These are phyloP conservation scores for Ctena decussata DNA, from an alignment of 2,888 invertebrate genomes.

Conservation along the genomic window DNA sequence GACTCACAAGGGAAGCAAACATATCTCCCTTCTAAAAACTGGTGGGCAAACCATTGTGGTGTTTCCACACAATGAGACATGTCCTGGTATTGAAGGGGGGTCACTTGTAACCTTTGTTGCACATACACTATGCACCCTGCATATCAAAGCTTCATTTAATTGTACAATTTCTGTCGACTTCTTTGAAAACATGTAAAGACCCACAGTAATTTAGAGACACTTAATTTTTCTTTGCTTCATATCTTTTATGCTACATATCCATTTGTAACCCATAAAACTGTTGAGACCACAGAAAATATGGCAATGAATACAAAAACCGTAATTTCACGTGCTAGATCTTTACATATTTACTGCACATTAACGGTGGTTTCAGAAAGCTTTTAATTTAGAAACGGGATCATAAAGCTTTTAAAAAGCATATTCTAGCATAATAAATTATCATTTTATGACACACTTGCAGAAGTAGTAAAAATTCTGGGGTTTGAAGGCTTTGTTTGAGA, in stretches of 20 bases:
- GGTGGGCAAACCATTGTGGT: no score
- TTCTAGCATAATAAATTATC: background rate
- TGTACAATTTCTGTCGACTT: no score
- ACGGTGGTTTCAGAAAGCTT: background rate
- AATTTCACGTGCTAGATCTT: background rate
- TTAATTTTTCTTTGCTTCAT: background rate
- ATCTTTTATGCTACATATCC: background rate
- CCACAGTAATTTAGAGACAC: no score
- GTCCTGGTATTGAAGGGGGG: no score
- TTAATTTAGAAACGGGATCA: background rate
- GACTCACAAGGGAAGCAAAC: no score
- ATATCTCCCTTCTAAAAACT: no score
- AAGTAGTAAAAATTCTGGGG: background rate
- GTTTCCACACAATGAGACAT: no score
- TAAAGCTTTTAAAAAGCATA: background rate
- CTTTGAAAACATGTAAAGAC: no score
- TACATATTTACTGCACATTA: background rate
- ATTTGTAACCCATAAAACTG: background rate
- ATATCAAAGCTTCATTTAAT: no score
- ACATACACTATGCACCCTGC: no score
- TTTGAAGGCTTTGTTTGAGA: no score
- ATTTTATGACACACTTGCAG: background rate
- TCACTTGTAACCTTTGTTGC: no score
- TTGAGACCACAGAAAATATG: background rate
- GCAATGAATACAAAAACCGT: background rate